Conservation (phyloP, 2,888 invertebrate genomes). For the Volucella inanis region DNA sequence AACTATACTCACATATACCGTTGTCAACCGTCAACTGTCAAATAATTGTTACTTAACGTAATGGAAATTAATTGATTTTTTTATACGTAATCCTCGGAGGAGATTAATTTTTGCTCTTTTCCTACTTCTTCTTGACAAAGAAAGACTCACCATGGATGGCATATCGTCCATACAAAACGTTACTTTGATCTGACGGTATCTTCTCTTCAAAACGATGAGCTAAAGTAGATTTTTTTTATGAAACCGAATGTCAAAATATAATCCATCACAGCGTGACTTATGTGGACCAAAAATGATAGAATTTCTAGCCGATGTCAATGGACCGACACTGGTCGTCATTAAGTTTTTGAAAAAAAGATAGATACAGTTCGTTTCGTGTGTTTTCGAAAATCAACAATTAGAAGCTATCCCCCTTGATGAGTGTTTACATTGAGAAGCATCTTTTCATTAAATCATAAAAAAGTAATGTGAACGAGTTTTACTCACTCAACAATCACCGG, state of each 20-base stretch:
- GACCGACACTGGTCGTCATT: constrained; percentile 26
- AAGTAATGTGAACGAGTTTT: too few relatives aligned
- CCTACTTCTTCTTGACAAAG: neutral
- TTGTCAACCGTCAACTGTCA: constrained; percentile 42
- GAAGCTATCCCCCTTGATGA: too few relatives aligned
- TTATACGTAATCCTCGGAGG: constrained; percentile 35
- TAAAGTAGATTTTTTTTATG: neutral
- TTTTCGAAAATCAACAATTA: too few relatives aligned
- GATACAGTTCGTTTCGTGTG: neutral
- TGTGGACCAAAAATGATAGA: constrained; percentile 36
- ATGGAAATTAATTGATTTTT: constrained; percentile 68
- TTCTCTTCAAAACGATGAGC: too few relatives aligned
- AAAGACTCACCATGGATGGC: neutral
- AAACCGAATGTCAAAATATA: constrained; percentile 49
- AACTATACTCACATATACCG: constrained; percentile 9
- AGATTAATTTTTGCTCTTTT: constrained; percentile 37
- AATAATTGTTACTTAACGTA: constrained; percentile 53
- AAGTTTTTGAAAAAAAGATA: neutral
- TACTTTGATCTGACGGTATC: too few relatives aligned
- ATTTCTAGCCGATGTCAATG: constrained; percentile 29
- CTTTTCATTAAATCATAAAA: too few relatives aligned
- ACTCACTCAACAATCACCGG: too few relatives aligned
- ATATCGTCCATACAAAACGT: too few relatives aligned
- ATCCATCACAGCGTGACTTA: constrained; percentile 57
- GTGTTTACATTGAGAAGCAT: too few relatives aligned